Percentiles rank a stretch among this genome's conserved stretches.
phyloP scores from a whole-genome alignment of 2,113 vertebrate genomes.

The Myiozetetes cayanensis region DNA sequence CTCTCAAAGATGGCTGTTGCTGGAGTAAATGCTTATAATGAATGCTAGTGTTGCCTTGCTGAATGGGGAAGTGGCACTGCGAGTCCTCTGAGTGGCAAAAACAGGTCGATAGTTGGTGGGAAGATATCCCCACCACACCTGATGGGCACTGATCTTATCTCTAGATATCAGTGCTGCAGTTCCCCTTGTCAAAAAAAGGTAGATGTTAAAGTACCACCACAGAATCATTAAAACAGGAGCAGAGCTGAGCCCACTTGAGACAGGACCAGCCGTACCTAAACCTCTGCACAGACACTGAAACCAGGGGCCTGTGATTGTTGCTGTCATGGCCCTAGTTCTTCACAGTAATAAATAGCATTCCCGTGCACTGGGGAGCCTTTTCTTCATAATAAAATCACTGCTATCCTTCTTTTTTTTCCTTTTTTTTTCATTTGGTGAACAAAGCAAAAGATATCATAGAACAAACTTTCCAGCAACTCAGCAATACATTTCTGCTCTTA shows the following conservation, averaged over 20 bases:
- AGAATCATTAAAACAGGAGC: neutral
- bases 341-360: neutral
- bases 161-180: neutral
- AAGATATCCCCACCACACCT: neutral
- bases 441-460: neutral
- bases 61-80: neutral
- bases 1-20: neutral
- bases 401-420: neutral
- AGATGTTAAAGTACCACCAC: neutral
- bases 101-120: neutral
- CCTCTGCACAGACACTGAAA: neutral
- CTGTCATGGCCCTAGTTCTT: neutral
- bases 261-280: neutral
- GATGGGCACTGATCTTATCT: neutral
- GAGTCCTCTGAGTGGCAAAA: neutral
- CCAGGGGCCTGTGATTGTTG: neutral
- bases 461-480: neutral
- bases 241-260: neutral
- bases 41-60: neutral
- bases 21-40: neutral
- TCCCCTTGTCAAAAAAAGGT: neutral
- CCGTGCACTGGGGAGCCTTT: neutral
- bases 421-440: neutral
- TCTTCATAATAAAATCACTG: neutral
- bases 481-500: neutral